Evolutionary conservation across 2,113 vertebrate species (phyloP), one percentile per base, ranked within the genome.

Genomic region (Pogonocichla stellata): DNA sequence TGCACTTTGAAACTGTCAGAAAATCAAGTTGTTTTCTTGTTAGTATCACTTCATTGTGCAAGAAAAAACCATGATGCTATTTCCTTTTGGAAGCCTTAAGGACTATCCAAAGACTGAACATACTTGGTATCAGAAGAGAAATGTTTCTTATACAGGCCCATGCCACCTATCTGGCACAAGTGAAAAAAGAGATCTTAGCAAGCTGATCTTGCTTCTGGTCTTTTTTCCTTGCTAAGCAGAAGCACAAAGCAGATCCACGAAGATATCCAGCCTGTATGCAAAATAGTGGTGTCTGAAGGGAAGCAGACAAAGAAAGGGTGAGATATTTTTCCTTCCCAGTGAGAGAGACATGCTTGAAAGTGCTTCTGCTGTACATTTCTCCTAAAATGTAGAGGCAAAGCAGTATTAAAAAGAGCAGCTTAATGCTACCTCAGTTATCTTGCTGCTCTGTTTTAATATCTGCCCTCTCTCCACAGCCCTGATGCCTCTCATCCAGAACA

Each of bases 391-490:
- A 33, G 25, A 40, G 20, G 33, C 2, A 85, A 73, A 85, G 15
- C 70, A 74, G 8, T 23, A 6, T 24, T 54, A 23, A 57, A 40
- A 24, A 40, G 8, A 72, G 29, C 28, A 72, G 5, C 19, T 45
- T 69, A 14, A 19, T 19, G 14, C 7, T 54, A 20, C 7, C 3
- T 38, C 1, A 3, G 9, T 40, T 51, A 28, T 81, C 18, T n/a
- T n/a, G 22, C 2, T 1, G 1, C 42, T 33, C 34, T 33, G 7
- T 5, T 69, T 79, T 23, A 19, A 3, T 9, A 6, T 14, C 16
- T 12, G 6, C 10, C 13, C 25, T 26, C 12, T 2, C 13, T 42
- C 23, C 0, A 1, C 18, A 78, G 12, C 10, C 10, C 18, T 38
- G 5, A 26, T 58, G 19, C 25, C 9, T 33, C 43, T 72, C 10